Conservation (phyloP, 2,888 invertebrate genomes). For the Antheraea yamamai region DNA sequence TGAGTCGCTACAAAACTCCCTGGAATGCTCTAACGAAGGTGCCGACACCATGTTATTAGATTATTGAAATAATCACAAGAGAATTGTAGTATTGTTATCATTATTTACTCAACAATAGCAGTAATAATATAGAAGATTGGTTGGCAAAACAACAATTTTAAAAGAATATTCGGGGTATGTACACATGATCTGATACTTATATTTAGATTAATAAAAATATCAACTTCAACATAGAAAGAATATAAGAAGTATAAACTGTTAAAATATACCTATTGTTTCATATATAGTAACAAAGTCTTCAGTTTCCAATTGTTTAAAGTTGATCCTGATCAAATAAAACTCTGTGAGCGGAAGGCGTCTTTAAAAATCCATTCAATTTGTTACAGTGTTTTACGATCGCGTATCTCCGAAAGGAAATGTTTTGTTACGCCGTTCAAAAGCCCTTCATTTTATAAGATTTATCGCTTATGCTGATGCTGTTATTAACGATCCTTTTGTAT, state of each 20-base stretch:
- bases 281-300: neutral
- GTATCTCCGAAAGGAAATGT: slow-evolving; percentile 32
- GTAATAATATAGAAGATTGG: no score
- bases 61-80: no score
- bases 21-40: no score
- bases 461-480: slow-evolving; percentile 22
- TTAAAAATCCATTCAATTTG: slow-evolving; percentile 37
- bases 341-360: slow-evolving; percentile 29
- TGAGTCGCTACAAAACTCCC: no score
- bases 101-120: no score
- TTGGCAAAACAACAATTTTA: no score
- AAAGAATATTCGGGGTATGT: no score
- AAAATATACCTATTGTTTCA: neutral
- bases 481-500: slow-evolving; percentile 15
- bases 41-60: no score
- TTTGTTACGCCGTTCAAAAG: slow-evolving; percentile 29
- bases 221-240: neutral
- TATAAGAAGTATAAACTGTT: neutral
- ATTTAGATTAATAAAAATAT: no score
- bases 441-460: slow-evolving; percentile 30
- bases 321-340: slow-evolving; percentile 22
- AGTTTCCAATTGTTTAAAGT: slow-evolving; percentile 26
- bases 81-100: no score
- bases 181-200: no score
- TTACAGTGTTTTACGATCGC: slow-evolving; percentile 34